Conservation (phyloP, 2,797 vertebrate species). For the Gobionotothen gibberifrons region DNA sequence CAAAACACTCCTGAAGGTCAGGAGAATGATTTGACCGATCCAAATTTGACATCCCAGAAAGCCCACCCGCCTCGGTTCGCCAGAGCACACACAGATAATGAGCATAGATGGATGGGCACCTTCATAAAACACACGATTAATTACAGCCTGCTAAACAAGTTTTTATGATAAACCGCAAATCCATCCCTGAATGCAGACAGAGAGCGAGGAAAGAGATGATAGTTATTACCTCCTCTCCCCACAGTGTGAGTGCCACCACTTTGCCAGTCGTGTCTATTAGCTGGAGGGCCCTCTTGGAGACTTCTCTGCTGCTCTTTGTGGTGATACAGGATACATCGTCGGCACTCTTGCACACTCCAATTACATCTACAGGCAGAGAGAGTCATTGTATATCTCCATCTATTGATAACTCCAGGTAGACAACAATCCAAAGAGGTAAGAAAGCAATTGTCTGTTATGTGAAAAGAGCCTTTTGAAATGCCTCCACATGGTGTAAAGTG, state of each 20-base stretch:
- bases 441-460: not conserved
- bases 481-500: constrained; percentile 17
- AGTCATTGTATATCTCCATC: constrained; percentile 21
- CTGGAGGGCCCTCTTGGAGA: constrained; percentile 89
- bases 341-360: constrained; percentile 91
- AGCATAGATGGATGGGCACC: constrained; percentile 31
- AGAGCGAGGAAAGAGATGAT: constrained; percentile 13
- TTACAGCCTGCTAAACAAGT: constrained; percentile 29
- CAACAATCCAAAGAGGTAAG: constrained; percentile 11
- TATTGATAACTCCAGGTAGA: not conserved
- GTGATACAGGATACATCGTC: constrained; percentile 88
- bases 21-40: constrained; percentile 60
- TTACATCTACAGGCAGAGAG: constrained; percentile 86
- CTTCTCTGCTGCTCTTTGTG: constrained; percentile 88
- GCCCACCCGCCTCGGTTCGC: constrained; percentile 40
- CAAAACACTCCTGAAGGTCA: constrained; percentile 73
- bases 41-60: constrained; percentile 65
- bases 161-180: constrained; percentile 53
- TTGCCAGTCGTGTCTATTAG: constrained; percentile 91
- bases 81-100: constrained; percentile 35
- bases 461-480: constrained; percentile 20
- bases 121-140: constrained; percentile 51
- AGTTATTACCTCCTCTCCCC: constrained; percentile 90
- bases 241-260: constrained; percentile 88
- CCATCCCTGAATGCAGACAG: constrained; percentile 25